phyloP scores from a whole-genome alignment of 2,888 invertebrate genomes.

The Eurois occulta region DNA sequence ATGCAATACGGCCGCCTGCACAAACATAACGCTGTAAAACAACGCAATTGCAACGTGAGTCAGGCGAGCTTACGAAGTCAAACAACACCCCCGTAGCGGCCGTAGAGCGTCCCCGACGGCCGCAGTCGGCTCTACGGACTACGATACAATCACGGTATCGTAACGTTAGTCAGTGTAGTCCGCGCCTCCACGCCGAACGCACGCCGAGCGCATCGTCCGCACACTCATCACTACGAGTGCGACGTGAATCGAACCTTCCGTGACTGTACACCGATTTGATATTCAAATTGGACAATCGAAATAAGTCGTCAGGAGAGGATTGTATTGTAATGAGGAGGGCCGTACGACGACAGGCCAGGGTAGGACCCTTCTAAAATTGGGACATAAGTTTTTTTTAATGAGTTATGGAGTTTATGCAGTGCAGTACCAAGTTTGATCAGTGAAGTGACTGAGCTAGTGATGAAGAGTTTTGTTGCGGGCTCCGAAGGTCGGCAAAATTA shows the following conservation, averaged over 20 bases:
- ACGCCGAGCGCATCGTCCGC: constrained; percentile 79
- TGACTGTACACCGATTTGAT: constrained; percentile 78
- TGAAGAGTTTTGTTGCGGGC: constrained; percentile 74
- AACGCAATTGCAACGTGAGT: constrained; percentile 69
- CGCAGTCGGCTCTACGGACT: constrained; percentile 68
- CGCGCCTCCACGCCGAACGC: constrained; percentile 76
- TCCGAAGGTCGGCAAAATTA: constrained; percentile 85
- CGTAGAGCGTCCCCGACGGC: constrained; percentile 73
- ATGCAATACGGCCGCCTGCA: constrained; percentile 58
- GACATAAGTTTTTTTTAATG: constrained; percentile 63
- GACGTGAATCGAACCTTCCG: constrained; percentile 74
- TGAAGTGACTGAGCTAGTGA: constrained; percentile 82
- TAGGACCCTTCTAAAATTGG: constrained; percentile 61
- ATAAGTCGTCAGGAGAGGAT: constrained; percentile 78
- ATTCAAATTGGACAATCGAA: constrained; percentile 80
- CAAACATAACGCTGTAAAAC: constrained; percentile 55
- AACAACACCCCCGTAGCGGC: constrained; percentile 83
- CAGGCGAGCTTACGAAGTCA: constrained; percentile 83
- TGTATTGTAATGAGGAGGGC: constrained; percentile 80
- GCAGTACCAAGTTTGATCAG: constrained; percentile 73
- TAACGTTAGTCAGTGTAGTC: constrained; percentile 76
- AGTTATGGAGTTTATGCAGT: constrained; percentile 77
- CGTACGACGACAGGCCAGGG: constrained; percentile 65
- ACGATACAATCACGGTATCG: constrained; percentile 64
- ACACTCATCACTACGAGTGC: constrained; percentile 65